Evolutionary conservation across 30 jellyfish, hydroid and myxozoan species (phyloP), one percentile per base, ranked within the genome.

Genomic region (Chironex yamaguchii): DNA sequence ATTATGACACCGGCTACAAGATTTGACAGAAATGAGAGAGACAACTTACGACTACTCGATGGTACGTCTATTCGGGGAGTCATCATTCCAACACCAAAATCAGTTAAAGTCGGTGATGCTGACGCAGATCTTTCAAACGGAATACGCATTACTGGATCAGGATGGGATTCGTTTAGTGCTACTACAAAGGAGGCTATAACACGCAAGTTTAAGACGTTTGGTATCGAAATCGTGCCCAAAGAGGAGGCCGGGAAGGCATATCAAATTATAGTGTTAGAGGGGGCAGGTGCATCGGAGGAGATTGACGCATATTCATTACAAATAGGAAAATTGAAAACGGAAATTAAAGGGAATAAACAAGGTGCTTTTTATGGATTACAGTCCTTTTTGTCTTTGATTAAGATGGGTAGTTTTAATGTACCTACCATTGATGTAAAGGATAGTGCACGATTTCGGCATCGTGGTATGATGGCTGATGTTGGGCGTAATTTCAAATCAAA

Each of bases 401-500:
- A 42, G 17, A 42, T 42, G 9, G 58, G 58, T 6, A 17, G 58
- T 42, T 6, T 6, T 42, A 42, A 42, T 6, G 97, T 87, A 9
- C 66, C 90, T 23, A 31, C 52, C n/a, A 96, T 84, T 11, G 92
- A 92, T 11, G 81, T 92, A 9, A 17, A 22, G 3, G 92, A 82
- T 64, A 34, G 89, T 29, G 90, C 96, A 13, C 85, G 85, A 22
- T 87, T 63, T 32, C 90, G 90, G 0, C 76, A 74, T 70, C 34
- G 96, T n/a, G 96, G 96, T 3, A 70, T 87, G n/a, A 75, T 87
- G 91, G 81, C 76, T 34, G 96, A 87, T 29, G 76, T 89, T 1
- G 76, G 96, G 27, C 54, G 96, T 12, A 87, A 87, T 58, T 87
- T 87, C 86, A 71, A 49, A 76, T 74, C 96, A 21, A 84, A 71